phyloP scores from a whole-genome alignment of 2,888 invertebrate genomes.

The Campoletis raptor region DNA sequence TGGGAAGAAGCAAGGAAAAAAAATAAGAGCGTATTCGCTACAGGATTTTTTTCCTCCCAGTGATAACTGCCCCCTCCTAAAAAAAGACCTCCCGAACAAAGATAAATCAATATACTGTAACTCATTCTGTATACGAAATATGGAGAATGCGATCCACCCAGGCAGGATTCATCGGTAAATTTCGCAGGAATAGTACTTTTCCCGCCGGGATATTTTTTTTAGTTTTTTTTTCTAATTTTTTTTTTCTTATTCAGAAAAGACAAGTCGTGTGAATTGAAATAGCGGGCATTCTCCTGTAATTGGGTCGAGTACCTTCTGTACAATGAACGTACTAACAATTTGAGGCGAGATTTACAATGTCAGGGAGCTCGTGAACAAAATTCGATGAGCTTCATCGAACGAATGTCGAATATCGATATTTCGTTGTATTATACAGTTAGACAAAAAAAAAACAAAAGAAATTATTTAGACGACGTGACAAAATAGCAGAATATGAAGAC shows the following conservation, averaged over 20 bases:
- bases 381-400: slow-evolving; percentile 37
- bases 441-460: slow-evolving; percentile 8
- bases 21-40: slow-evolving; percentile 34
- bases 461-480: slow-evolving; percentile 1
- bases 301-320: slow-evolving; percentile 51
- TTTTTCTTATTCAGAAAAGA: not conserved
- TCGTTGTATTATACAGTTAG: slow-evolving; percentile 48
- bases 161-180: slow-evolving; percentile 23
- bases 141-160: slow-evolving; percentile 37
- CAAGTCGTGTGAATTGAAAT: slow-evolving; percentile 3
- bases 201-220: slow-evolving; percentile 23
- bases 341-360: slow-evolving; percentile 25
- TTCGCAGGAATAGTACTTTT: slow-evolving; percentile 20
- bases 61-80: slow-evolving; percentile 58
- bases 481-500: slow-evolving; percentile 20
- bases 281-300: not conserved
- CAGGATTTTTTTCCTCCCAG: slow-evolving; percentile 48
- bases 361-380: slow-evolving; percentile 32
- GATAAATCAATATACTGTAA: slow-evolving; percentile 55
- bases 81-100: not conserved
- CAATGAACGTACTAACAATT: slow-evolving; percentile 30
- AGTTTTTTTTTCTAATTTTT: slow-evolving; percentile 2
- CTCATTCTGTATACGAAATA: slow-evolving; percentile 64
- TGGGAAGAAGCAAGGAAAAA: slow-evolving; percentile 8
- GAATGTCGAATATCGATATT: slow-evolving; percentile 46